Conservation (phyloP, 2,113 vertebrate species). For the Hucho hucho region DNA sequence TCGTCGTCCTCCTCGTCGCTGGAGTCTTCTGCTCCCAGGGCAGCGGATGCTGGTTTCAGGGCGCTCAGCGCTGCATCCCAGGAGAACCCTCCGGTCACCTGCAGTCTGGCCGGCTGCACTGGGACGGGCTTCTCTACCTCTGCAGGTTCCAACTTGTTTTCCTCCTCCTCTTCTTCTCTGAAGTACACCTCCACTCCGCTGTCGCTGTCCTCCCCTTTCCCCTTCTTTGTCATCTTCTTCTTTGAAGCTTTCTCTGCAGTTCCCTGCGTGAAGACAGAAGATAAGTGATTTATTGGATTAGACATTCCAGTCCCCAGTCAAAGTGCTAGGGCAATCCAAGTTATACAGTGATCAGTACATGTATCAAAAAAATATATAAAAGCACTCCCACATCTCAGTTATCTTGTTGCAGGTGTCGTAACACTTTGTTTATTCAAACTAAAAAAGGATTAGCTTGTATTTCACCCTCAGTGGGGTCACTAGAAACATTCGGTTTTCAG, state of each 20-base stretch:
- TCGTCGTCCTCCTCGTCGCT: constrained; percentile 79
- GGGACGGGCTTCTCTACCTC: constrained; percentile 23
- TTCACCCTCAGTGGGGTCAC: too few species aligned
- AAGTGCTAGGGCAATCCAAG: too few species aligned
- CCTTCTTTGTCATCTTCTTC: constrained; percentile 67
- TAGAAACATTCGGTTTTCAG: too few species aligned
- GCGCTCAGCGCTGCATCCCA: constrained; percentile 84
- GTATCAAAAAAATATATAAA: too few species aligned
- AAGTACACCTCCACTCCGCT: constrained; percentile 91
- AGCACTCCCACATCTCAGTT: too few species aligned
- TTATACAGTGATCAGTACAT: too few species aligned
- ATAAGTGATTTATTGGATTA: not conserved
- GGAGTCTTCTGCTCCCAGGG: constrained; percentile 67
- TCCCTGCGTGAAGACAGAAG: not conserved
- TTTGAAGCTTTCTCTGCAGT: constrained; percentile 19
- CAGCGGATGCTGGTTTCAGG: constrained; percentile 67
- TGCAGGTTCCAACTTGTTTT: constrained; percentile 15
- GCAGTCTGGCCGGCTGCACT: constrained; percentile 71
- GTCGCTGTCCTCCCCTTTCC: constrained; percentile 74
- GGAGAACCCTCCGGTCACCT: constrained; percentile 79
- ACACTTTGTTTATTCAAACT: too few species aligned
- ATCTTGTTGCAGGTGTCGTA: too few species aligned
- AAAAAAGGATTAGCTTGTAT: too few species aligned
- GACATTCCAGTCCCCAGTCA: too few species aligned
- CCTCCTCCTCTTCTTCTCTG: constrained; percentile 73